phyloP scores from a whole-genome alignment of 2,888 invertebrate species.

The Epistrophella euchroma region DNA sequence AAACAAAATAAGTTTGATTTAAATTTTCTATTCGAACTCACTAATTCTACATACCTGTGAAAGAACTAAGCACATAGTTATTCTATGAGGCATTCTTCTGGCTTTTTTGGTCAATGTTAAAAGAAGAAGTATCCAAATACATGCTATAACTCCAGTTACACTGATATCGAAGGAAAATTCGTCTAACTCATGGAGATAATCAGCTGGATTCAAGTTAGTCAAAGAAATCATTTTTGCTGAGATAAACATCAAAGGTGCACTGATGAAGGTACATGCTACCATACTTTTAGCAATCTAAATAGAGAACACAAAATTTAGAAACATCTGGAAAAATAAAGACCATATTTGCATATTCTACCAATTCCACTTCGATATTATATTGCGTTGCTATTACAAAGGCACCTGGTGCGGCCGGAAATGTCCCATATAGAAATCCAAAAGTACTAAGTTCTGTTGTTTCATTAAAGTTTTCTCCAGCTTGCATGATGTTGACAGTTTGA shows the following conservation, averaged over 20 bases:
- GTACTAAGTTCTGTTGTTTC: slow-evolving; percentile 93
- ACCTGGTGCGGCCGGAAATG: slow-evolving; percentile 98
- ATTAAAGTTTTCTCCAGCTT: slow-evolving; percentile 88
- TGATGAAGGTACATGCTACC: slow-evolving; percentile 97
- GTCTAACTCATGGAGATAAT: slow-evolving; percentile 91
- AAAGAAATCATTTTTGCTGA: slow-evolving; percentile 96
- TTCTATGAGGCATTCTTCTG: slow-evolving; percentile 91
- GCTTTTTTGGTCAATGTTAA: slow-evolving; percentile 91
- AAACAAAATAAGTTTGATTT: slow-evolving; percentile 1
- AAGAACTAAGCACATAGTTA: slow-evolving; percentile 90
- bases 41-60: slow-evolving; percentile 88
- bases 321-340: background rate
- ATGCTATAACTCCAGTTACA: slow-evolving; percentile 90
- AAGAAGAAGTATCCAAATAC: slow-evolving; percentile 91
- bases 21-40: background rate
- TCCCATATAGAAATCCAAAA: slow-evolving; percentile 97
- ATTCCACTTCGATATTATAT: slow-evolving; percentile 93
- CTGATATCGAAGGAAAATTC: slow-evolving; percentile 93
- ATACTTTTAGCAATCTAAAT: slow-evolving; percentile 94
- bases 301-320: background rate
- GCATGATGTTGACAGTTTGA: slow-evolving; percentile 91
- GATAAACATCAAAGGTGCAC: slow-evolving; percentile 97
- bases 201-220: slow-evolving; percentile 87
- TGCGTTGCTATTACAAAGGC: slow-evolving; percentile 96
- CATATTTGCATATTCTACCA: slow-evolving; percentile 86